Percentiles rank a stretch among this genome's conserved stretches.
phyloP scores from a whole-genome alignment of 2,888 invertebrate genomes.

The Danaus chrysippus region DNA sequence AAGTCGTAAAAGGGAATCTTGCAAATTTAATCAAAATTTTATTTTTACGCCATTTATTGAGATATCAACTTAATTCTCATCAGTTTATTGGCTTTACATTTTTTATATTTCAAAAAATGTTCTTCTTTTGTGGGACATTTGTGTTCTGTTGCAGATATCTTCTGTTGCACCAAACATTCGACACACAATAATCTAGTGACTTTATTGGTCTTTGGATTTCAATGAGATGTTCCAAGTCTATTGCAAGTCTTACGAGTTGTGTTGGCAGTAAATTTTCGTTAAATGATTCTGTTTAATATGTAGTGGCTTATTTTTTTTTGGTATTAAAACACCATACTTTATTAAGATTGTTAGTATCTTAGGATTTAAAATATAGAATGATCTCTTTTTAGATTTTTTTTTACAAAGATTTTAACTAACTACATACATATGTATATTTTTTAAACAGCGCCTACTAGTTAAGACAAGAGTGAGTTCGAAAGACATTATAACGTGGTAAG shows the following conservation, averaged over 20 bases:
- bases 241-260: constrained; percentile 11
- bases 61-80: too few species aligned
- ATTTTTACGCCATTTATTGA: not conserved
- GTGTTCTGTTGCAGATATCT: not conserved
- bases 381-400: not conserved
- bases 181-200: constrained; percentile 15
- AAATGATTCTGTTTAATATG: constrained; percentile 14
- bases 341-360: too few species aligned
- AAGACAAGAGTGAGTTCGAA: constrained; percentile 37
- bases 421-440: constrained; percentile 22
- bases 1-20: not conserved
- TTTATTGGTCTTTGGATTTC: constrained; percentile 16
- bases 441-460: constrained; percentile 32
- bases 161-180: constrained; percentile 12
- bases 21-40: not conserved
- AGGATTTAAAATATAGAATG: not conserved
- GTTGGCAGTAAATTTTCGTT: not conserved
- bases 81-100: too few species aligned
- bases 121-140: too few species aligned
- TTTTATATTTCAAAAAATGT: too few species aligned
- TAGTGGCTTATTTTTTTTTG: too few species aligned
- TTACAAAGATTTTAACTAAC: not conserved
- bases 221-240: constrained; percentile 17
- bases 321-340: too few species aligned
- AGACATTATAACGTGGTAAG: constrained; percentile 35